Base-by-base conservation (phyloP, 2,888 invertebrate genomes). In the Eupithecia centaureata region DNA sequence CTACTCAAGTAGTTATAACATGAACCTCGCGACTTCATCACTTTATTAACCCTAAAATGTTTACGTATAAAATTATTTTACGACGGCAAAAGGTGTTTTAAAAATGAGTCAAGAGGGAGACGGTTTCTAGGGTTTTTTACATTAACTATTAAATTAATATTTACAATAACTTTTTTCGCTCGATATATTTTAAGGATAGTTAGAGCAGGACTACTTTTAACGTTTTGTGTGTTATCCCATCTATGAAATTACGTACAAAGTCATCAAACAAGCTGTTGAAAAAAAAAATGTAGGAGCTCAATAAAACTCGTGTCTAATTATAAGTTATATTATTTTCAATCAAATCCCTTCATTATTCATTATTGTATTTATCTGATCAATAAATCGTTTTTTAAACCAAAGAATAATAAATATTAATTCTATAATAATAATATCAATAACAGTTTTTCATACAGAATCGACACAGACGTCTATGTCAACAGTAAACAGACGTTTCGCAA, bases 31-130 rank as follows among this genome's bases (percentile, higher is more conserved):
- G 74, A 76, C 80, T 79, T 79, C 81, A 79, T 78, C 77, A 76
- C 79, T 85, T 86, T 84, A 86, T 83, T 82, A 86, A 83, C 85
- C 82, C 79, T 83, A 86, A 86, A 86, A 86, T 85, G 84, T 86
- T 86, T 85, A 85, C 83, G 80, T 77, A 79, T 67, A 82, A 86
- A 86, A 86, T 84, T 80, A 85, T 84, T 84, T 83, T 80, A 83
- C 79, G 78, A 74, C 72, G 72, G 72, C 72, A 73, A 75, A 73
- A 78, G 85, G 82, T 83, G 84, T 28, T 82, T 80, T 82, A 72
- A 73, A 75, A 73, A 63, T 61, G 54, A 35, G 63, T 61, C 70
- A 67, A 42, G 63, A 28, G 32, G 25, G 62, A 62, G 61, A 60
- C 25, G 38, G 56, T 56, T 63, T 52, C 33, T 32, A 47, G 47